Base-by-base conservation (phyloP, 2,888 invertebrate species). In the Trypoxylon attenuatum region DNA sequence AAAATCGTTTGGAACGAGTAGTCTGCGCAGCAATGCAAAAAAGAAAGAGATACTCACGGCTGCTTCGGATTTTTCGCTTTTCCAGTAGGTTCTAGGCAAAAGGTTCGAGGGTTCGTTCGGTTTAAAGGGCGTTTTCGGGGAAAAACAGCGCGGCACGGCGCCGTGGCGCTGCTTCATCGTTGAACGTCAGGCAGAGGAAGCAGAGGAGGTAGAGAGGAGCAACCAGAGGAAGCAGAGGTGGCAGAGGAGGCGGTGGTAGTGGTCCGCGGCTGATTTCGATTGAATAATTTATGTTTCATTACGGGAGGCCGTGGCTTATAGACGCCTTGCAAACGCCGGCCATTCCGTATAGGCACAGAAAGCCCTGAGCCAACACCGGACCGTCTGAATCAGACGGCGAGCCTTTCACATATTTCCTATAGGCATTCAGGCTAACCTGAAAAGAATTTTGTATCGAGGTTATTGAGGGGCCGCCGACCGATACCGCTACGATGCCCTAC, bases 241-340 rank as follows among this genome's bases (percentile, higher is more conserved):
- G 18, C 50, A 59, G 27, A 16, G 16, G 18, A 5, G 43, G 21
- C 29, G 29, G n/a, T 19, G 23, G 21, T 57, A 54, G 70, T 62
- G 71, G 73, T 76, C 68, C 70, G 80, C 78, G 84, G 86, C 83
- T 86, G 85, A 86, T 87, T 87, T 85, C 87, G 84, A 86, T 87
- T 87, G 86, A 86, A 87, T 87, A 87, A 87, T 87, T 87, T 86
- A 87, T 87, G 85, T 87, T 87, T 87, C 87, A 87, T 87, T 87
- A 86, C 85, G 76, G 73, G 80, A 76, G 73, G 71, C 75, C 76
- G 69, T 80, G 79, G 85, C 84, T 86, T 86, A 86, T 85, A 83
- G 85, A 84, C 83, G 84, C 85, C 84, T 86, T 84, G 84, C 84
- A 83, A 85, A 83, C 84, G 84, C 79, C 62, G 59, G 55, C 76